Percentiles rank a stretch among this genome's conserved stretches.
phyloP scores from a whole-genome alignment of 2,113 vertebrate genomes.

The Melanerpes formicivorus region DNA sequence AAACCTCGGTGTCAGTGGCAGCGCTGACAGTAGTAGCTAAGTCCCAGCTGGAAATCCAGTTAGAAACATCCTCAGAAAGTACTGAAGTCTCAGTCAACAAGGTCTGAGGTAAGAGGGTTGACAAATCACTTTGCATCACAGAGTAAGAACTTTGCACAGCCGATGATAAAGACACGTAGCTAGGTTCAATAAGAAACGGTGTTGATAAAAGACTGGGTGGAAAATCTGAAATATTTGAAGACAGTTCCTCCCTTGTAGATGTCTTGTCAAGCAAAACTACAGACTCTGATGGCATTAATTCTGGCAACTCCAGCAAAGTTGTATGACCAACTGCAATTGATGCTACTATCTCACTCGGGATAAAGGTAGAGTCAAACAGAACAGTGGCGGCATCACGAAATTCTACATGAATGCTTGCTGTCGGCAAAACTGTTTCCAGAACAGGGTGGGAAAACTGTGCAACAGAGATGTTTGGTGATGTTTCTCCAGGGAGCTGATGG shows the following conservation, averaged over 20 bases:
- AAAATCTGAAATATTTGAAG: conserved; percentile 21
- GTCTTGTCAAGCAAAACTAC: neutral
- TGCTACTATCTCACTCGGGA: accelerated
- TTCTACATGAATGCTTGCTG: neutral
- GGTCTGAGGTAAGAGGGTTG: conserved; percentile 38
- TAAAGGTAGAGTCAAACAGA: neutral
- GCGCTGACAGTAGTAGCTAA: neutral
- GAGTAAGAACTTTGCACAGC: neutral
- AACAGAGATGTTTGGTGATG: neutral
- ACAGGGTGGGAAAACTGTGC: neutral
- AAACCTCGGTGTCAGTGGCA: neutral
- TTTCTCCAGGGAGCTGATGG: neutral
- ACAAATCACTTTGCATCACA: neutral
- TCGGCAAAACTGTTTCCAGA: neutral
- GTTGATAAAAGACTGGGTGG: conserved; percentile 29
- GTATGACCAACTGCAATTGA: neutral
- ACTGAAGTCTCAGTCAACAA: neutral
- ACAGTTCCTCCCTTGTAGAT: neutral
- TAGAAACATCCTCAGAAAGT: neutral
- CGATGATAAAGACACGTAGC: neutral
- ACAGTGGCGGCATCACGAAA: neutral
- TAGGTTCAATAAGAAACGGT: conserved; percentile 17
- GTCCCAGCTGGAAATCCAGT: neutral
- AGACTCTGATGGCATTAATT: conserved; percentile 44
- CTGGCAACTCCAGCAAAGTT: neutral